These are phyloP conservation scores for Morone saxatilis DNA, from an alignment of 2,113 vertebrate species.

Conservation along the genomic window DNA sequence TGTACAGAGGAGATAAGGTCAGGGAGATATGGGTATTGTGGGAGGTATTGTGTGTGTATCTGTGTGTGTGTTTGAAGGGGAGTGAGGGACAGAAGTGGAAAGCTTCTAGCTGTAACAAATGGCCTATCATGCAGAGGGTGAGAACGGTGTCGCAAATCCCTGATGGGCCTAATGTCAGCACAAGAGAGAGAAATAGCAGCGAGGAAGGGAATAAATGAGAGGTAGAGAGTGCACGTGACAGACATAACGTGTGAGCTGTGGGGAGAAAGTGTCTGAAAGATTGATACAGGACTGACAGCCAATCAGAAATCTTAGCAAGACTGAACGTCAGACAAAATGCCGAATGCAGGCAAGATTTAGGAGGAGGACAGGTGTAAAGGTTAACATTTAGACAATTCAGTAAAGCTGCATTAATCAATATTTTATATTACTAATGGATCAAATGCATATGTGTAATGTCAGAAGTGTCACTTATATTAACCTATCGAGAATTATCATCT, in stretches of 20 bases:
- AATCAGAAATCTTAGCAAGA: neutral
- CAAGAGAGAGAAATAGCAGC: slow-evolving; percentile 1
- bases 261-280: slow-evolving; percentile 34
- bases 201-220: slow-evolving; percentile 21
- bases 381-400: slow-evolving; percentile 21
- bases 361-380: slow-evolving; percentile 23
- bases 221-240: slow-evolving; percentile 14
- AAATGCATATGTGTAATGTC: neutral
- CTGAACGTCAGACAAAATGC: slow-evolving; percentile 11
- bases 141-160: slow-evolving; percentile 39
- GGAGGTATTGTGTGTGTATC: slow-evolving; percentile 35
- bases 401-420: neutral
- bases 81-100: slow-evolving; percentile 42
- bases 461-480: neutral
- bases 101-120: slow-evolving; percentile 64
- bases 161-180: slow-evolving; percentile 57
- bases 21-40: slow-evolving; percentile 47
- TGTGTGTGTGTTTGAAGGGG: slow-evolving; percentile 4
- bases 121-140: slow-evolving; percentile 46
- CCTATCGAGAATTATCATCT: neutral
- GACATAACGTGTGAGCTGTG: slow-evolving; percentile 16
- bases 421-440: neutral
- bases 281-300: slow-evolving; percentile 28
- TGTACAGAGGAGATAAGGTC: slow-evolving; percentile 65
- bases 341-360: neutral